Conservation (phyloP, 2,113 vertebrate genomes). For the Poeciliopsis turrubarensis region DNA sequence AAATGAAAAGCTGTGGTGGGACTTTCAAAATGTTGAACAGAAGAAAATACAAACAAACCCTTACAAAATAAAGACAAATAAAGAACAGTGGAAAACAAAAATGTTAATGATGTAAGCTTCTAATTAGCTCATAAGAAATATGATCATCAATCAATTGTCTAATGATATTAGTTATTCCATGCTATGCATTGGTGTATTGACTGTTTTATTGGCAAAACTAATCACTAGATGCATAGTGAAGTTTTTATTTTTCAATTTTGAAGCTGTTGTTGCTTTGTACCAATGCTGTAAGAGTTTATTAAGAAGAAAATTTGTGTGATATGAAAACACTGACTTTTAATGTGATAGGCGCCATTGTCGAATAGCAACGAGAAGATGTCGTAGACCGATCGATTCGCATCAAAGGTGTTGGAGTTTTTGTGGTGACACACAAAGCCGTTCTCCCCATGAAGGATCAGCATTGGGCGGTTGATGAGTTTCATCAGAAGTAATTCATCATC, state of each 20-base stretch:
- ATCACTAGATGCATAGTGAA: not conserved
- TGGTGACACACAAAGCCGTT: constrained; percentile 94
- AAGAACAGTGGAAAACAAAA: not conserved
- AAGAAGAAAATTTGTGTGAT: not conserved
- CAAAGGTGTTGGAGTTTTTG: constrained; percentile 90
- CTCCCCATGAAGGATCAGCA: constrained; percentile 90
- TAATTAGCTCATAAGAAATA: not conserved
- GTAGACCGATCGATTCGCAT: constrained; percentile 91
- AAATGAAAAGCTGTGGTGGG: not conserved
- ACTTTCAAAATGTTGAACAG: not conserved
- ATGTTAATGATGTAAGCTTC: not conserved
- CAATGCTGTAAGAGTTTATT: not conserved
- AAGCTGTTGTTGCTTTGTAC: not conserved
- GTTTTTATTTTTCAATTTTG: not conserved
- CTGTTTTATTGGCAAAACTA: not conserved
- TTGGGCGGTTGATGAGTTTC: constrained; percentile 95
- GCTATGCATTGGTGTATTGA: not conserved
- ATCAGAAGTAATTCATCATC: constrained; percentile 90
- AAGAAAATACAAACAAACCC: not conserved
- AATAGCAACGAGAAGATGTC: constrained; percentile 92
- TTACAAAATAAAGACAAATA: not conserved
- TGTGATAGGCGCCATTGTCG: constrained; percentile 91
- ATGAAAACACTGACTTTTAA: constrained; percentile 84
- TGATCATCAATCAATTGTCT: not conserved
- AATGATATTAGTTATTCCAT: not conserved